A percentile compares a stretch with the other conserved stretches of the same genome.
phyloP scores from a whole-genome alignment of 2,113 vertebrate genomes.

The Pongo abelii region DNA sequence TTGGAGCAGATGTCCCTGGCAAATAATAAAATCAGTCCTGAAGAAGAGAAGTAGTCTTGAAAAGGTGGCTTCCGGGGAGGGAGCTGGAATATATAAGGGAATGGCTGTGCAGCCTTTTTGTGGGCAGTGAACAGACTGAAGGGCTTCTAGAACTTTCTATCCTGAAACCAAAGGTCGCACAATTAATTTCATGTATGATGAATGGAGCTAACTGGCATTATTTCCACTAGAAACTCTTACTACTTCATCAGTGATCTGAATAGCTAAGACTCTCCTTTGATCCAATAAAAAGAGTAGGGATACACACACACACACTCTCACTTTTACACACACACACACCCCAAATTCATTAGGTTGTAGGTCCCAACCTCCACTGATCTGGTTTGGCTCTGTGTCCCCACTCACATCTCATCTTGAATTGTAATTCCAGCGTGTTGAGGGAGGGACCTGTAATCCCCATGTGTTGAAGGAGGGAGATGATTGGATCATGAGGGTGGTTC shows the following conservation, averaged over 20 bases:
- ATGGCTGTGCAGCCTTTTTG: not conserved
- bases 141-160: not conserved
- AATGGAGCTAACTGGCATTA: not conserved
- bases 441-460: no score
- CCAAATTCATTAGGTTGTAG: not conserved
- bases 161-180: not conserved
- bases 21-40: not conserved
- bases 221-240: not conserved
- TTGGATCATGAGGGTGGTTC: no score
- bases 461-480: no score
- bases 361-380: not conserved
- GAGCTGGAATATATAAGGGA: not conserved
- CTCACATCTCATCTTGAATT: no score
- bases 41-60: not conserved
- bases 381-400: not conserved
- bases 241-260: not conserved
- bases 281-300: not conserved
- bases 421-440: no score
- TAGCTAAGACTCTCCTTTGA: not conserved
- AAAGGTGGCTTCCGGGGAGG: not conserved
- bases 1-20: not conserved
- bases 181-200: not conserved
- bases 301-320: not conserved
- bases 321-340: not conserved
- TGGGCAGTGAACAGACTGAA: not conserved